Conservation (phyloP, 1,140 invertebrate genomes). For the Anagrus nilaparvatae region DNA sequence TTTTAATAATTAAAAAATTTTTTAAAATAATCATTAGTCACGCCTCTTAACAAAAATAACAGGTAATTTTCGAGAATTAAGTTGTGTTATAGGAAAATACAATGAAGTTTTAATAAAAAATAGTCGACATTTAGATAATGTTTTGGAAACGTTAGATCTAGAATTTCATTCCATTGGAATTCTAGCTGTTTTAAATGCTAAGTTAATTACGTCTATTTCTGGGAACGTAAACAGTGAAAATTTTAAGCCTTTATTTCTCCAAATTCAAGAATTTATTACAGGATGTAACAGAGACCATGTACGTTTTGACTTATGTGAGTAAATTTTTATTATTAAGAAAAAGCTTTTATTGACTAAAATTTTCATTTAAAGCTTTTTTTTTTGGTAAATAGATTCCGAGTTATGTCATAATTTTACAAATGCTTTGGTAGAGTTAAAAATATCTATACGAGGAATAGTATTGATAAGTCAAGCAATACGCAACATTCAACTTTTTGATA, state of each 20-base stretch:
- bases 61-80: slow-evolving; percentile 76
- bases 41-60: no score
- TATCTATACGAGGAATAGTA: slow-evolving; percentile 74
- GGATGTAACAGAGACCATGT: slow-evolving; percentile 83
- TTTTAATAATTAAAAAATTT: no score
- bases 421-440: slow-evolving; percentile 63
- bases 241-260: slow-evolving; percentile 48
- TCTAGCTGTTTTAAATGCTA: slow-evolving; percentile 72
- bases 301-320: slow-evolving; percentile 63
- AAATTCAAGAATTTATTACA: slow-evolving; percentile 73
- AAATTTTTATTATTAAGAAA: not conserved
- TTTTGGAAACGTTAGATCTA: slow-evolving; percentile 77
- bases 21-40: no score
- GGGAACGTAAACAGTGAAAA: slow-evolving; percentile 26
- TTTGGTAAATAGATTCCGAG: slow-evolving; percentile 62
- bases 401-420: slow-evolving; percentile 76
- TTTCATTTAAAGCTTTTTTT: not conserved
- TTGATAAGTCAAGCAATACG: slow-evolving; percentile 74
- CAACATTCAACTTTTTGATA: slow-evolving; percentile 78
- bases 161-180: slow-evolving; percentile 83
- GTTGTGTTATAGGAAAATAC: slow-evolving; percentile 69
- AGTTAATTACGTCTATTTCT: slow-evolving; percentile 49
- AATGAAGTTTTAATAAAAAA: slow-evolving; percentile 73
- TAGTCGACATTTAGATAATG: slow-evolving; percentile 74
- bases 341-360: not conserved